Percentiles rank a stretch among this genome's conserved stretches.
These are phyloP conservation scores for Platygyra sinensis DNA, from an alignment of 64 coral and sea anemone species.

Conservation along the genomic window DNA sequence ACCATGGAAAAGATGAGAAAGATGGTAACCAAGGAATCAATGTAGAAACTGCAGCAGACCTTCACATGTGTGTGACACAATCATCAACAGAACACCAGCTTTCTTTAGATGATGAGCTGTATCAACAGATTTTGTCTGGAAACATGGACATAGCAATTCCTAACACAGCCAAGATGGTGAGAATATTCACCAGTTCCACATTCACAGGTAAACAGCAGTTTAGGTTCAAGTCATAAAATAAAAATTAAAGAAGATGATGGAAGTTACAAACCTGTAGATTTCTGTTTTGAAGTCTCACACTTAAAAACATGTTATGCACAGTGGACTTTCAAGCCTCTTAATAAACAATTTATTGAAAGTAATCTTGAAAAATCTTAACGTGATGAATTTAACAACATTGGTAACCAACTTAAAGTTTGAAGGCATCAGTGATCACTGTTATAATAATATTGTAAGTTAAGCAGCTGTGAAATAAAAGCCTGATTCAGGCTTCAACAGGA, in stretches of 20 bases:
- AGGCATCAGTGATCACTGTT: too few species aligned
- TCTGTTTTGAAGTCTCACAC: too few species aligned
- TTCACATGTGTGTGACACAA: neutral
- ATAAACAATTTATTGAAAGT: neutral
- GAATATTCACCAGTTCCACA: conserved; percentile 78
- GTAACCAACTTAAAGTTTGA: too few species aligned
- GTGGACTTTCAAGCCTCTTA: neutral
- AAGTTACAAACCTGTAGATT: too few species aligned
- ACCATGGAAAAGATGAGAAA: neutral
- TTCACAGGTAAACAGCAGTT: conserved; percentile 63
- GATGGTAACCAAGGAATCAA: neutral
- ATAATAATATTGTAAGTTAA: too few species aligned
- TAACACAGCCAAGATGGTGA: conserved; percentile 55
- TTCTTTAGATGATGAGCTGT: conserved; percentile 34
- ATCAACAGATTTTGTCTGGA: conserved; percentile 70
- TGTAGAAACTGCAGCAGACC: neutral
- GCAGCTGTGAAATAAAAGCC: too few species aligned
- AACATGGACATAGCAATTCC: conserved; percentile 66
- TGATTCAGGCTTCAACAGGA: too few species aligned
- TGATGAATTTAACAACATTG: too few species aligned
- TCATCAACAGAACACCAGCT: neutral
- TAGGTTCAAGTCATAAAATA: neutral
- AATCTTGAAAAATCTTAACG: neutral
- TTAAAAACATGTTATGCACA: too few species aligned
- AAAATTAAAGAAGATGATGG: too few species aligned